Evolutionary conservation across 2,797 vertebrate species (phyloP).

Genomic region (Poeciliopsis presidionis): DNA sequence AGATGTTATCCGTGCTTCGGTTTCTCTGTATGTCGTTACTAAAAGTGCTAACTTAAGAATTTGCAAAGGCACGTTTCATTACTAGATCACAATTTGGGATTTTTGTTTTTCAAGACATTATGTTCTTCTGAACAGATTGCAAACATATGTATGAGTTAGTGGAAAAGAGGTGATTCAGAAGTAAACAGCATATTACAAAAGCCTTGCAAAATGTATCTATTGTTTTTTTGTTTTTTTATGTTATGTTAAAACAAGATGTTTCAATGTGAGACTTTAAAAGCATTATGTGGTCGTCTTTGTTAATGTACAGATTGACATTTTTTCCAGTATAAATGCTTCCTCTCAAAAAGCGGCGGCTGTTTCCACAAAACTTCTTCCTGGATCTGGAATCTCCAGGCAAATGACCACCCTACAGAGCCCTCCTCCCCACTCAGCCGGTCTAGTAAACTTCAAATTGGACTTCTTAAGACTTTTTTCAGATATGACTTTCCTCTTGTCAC

Average conservation of each 20-base stretch:
- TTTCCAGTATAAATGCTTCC: not conserved
- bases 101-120: not conserved
- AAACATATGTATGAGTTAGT: not conserved
- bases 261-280: not conserved
- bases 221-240: not conserved
- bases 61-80: not conserved
- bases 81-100: not conserved
- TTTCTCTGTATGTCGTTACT: not conserved
- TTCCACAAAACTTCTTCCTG: too few species aligned
- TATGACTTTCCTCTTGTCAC: not conserved
- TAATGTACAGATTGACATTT: not conserved
- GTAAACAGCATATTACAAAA: too few species aligned
- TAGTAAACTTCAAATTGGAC: not conserved
- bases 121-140: not conserved
- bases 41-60: not conserved
- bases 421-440: too few species aligned
- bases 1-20: not conserved
- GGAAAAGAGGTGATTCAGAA: not conserved
- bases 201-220: not conserved
- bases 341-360: too few species aligned
- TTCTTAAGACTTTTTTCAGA: not conserved
- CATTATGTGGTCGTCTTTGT: not conserved
- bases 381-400: too few species aligned
- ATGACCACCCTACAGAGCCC: too few species aligned
- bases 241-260: not conserved